These are phyloP conservation scores for Glaucopsyche alexis DNA, from an alignment of 2,888 invertebrate species.

Conservation along the genomic window DNA sequence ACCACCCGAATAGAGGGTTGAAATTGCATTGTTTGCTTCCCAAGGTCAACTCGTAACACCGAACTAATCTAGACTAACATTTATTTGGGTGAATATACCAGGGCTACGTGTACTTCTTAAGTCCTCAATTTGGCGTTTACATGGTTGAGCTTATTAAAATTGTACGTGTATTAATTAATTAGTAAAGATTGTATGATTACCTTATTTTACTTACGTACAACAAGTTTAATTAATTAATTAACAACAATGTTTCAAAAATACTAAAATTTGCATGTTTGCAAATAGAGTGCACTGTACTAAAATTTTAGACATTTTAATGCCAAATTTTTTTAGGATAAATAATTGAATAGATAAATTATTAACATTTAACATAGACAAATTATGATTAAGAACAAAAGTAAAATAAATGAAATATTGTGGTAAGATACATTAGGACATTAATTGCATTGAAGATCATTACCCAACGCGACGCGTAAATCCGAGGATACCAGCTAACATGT, in stretches of 20 bases:
- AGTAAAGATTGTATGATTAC: background rate
- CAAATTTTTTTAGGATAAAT: background rate
- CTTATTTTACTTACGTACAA: background rate
- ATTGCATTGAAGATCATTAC: no score
- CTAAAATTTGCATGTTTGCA: background rate
- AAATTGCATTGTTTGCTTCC: conserved; percentile 68
- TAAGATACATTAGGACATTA: no score
- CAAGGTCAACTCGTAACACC: conserved; percentile 62
- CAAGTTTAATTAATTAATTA: background rate
- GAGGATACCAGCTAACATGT: background rate
- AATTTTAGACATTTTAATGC: background rate
- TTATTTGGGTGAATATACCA: conserved; percentile 22
- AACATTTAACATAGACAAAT: background rate
- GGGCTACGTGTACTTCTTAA: background rate
- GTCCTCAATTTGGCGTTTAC: background rate
- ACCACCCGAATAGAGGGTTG: conserved; percentile 66
- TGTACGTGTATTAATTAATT: background rate
- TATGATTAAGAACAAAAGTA: background rate
- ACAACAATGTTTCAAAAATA: background rate
- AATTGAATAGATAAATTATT: background rate
- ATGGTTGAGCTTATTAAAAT: background rate
- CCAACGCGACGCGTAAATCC: background rate
- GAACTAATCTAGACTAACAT: conserved; percentile 38
- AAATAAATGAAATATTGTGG: no score
- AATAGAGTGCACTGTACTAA: no score